A percentile compares a stretch with the other conserved stretches of the same genome.
Conservation (phyloP, 2,888 invertebrate species). For the Amphipyra berbera region DNA sequence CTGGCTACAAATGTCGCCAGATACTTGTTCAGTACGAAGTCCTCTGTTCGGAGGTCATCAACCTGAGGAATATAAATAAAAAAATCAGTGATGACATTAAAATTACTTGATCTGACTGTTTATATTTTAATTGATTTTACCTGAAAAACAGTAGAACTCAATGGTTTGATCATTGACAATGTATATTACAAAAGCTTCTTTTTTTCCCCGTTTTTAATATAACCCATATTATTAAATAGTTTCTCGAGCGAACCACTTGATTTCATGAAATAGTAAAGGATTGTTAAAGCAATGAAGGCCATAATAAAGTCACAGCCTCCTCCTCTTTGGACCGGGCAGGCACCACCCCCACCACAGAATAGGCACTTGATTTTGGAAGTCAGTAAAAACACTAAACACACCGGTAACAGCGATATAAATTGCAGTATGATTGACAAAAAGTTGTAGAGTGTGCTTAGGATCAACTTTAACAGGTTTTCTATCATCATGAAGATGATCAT, state of each 20-base stretch:
- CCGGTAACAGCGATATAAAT: constrained; percentile 78
- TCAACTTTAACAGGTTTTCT: constrained; percentile 78
- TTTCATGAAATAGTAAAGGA: constrained; percentile 73
- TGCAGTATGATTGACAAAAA: constrained; percentile 78
- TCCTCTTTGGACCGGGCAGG: constrained; percentile 67
- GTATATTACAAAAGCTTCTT: too few species aligned
- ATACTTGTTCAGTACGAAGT: too few species aligned
- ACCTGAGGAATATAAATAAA: too few species aligned
- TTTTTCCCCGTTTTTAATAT: neutral
- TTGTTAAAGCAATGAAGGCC: constrained; percentile 69
- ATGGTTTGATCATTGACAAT: neutral
- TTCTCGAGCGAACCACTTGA: constrained; percentile 74
- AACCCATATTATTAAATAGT: constrained; percentile 19
- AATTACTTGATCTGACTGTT: neutral
- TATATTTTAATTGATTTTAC: neutral
- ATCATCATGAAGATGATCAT: constrained; percentile 80
- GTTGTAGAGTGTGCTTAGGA: constrained; percentile 79
- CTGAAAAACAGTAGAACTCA: neutral
- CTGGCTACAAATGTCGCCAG: too few species aligned
- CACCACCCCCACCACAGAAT: constrained; percentile 75
- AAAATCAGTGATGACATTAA: too few species aligned
- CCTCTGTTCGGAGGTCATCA: too few species aligned
- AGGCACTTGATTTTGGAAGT: constrained; percentile 77
- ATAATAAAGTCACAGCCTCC: constrained; percentile 77
- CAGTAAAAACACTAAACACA: constrained; percentile 78